phyloP scores from a whole-genome alignment of 2,797 vertebrate genomes.

The Schizothorax lantsangensis region DNA sequence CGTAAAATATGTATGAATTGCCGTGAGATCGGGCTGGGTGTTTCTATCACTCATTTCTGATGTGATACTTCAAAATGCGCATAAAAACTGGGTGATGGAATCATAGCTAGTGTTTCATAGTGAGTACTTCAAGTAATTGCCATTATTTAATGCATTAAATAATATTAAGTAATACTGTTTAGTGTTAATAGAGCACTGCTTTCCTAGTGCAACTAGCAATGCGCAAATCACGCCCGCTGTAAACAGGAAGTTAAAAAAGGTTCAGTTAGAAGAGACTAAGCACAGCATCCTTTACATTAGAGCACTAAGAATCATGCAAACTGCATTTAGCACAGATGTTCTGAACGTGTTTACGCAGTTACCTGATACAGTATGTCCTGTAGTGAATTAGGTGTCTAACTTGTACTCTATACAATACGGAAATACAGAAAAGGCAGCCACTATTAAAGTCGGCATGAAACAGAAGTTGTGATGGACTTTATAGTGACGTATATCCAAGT shows the following conservation, averaged over 20 bases:
- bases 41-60: no score
- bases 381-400: neutral
- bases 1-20: no score
- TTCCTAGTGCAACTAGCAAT: neutral
- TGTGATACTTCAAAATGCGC: no score
- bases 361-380: neutral
- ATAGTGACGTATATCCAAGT: no score
- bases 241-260: neutral
- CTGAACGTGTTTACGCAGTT: neutral
- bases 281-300: neutral
- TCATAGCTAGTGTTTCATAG: neutral
- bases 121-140: neutral
- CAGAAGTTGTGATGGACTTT: no score
- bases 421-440: conserved; percentile 5
- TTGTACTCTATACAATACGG: neutral
- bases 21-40: no score
- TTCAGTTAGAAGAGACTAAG: neutral
- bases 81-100: no score
- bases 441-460: neutral
- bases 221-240: neutral
- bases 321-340: neutral
- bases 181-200: neutral
- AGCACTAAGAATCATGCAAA: neutral
- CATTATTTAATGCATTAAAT: neutral
- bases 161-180: neutral